phyloP scores from a whole-genome alignment of 2,797 vertebrate genomes.

The Stomatorhinus walkeri region DNA sequence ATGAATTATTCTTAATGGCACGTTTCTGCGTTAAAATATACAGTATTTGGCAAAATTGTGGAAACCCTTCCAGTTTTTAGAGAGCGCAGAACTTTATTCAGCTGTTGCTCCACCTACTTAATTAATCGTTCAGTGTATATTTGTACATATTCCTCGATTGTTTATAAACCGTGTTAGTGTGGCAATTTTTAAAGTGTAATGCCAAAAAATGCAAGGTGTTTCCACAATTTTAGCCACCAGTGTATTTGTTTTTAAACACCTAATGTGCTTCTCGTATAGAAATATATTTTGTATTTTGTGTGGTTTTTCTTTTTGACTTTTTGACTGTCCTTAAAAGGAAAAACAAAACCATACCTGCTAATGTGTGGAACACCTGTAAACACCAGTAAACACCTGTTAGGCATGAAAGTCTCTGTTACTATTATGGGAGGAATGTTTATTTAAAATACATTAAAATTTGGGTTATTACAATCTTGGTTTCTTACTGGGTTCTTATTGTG shows the following conservation, averaged over 20 bases:
- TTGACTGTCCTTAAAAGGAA: not conserved
- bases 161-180: not conserved
- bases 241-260: not conserved
- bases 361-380: not conserved
- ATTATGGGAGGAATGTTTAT: not conserved
- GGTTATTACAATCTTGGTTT: not conserved
- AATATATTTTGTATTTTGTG: not conserved
- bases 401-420: not conserved
- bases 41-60: not conserved
- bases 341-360: not conserved
- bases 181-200: not conserved
- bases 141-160: not conserved
- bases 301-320: not conserved
- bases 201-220: not conserved
- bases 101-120: not conserved
- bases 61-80: not conserved
- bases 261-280: not conserved
- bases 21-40: not conserved
- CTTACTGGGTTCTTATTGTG: not conserved
- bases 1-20: not conserved
- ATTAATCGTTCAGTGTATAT: not conserved
- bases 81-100: not conserved
- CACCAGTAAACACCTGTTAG: not conserved
- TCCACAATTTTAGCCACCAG: not conserved
- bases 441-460: not conserved